Evolutionary conservation across 2,888 invertebrate species (phyloP), one percentile per base, ranked within the genome.

Genomic region (Augiades crinisus): DNA sequence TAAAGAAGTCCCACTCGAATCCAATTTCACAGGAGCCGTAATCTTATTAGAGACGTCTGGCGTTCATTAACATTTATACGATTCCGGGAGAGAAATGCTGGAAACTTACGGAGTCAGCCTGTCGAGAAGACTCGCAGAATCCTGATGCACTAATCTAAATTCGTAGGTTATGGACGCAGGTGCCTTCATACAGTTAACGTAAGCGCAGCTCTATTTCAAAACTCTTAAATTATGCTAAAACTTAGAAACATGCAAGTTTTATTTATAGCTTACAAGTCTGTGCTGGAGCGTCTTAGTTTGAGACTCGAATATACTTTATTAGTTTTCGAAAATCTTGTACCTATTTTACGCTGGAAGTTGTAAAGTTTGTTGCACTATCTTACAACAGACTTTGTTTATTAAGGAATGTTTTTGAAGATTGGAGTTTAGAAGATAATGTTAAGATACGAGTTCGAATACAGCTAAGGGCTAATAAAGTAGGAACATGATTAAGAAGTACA

Each of bases 21-120:
- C 80, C 81, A 87, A 87, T 87, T 86, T 83, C 78, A 81, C 80
- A 76, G 79, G 72, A 79, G 71, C 78, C 73, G 78, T 87, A 89
- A 89, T 86, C 84, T 86, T 79, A 84, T 87, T 88, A 87, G 80
- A 71, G 75, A 75, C 76, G 79, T 75, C 84, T 85, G 80, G 76
- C 78, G 79, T 88, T 87, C 85, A 87, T 87, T 87, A 88, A 81
- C 81, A 84, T 88, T 87, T 86, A 85, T 85, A 81, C 75, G 81
- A 83, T 81, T 84, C 78, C 71, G 69, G 65, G 64, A 66, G 68
- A 70, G 73, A 67, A 76, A 83, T 82, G 75, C 81, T 81, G 73
- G 65, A 75, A 83, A 82, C 77, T 82, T 83, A 69, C 67, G 62
- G 63, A 67, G 72, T 69, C 66, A 63, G 67, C 66, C 64, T 71